Percentiles rank a stretch among this genome's conserved stretches.
Evolutionary conservation across 37 sponge, comb jelly and placozoan species (phyloP).

Genomic region (Oopsacas minuta): DNA sequence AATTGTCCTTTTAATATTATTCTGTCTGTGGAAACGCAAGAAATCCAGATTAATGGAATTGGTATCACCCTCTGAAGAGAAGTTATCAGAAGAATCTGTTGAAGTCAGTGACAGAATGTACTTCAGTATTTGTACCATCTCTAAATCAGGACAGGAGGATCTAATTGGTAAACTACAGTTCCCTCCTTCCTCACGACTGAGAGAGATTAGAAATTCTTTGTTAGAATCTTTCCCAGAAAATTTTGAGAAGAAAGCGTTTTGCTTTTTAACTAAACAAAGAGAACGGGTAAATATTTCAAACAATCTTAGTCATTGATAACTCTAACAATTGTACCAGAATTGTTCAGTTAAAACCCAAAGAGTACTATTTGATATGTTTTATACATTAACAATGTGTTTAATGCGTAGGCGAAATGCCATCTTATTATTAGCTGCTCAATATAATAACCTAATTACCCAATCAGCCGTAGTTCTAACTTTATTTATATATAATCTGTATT

Average conservation of each 20-base stretch:
- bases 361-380: no score
- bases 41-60: background rate
- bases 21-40: background rate
- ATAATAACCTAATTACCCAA: no score
- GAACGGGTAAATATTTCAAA: constrained; percentile 6
- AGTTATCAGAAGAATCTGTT: background rate
- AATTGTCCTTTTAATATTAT: background rate
- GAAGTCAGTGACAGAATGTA: background rate
- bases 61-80: background rate
- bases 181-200: constrained; percentile 44
- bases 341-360: no score
- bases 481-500: background rate
- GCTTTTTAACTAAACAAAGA: constrained; percentile 41
- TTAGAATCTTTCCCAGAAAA: constrained; percentile 31
- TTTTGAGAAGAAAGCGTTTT: constrained; percentile 53
- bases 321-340: no score
- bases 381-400: no score
- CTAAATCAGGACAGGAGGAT: background rate
- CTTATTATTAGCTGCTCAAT: no score
- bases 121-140: background rate
- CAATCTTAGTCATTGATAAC: no score
- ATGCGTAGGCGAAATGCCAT: no score
- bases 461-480: no score
- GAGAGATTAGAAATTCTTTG: constrained; percentile 47
- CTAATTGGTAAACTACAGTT: background rate